Evolutionary conservation across 2,113 vertebrate species (phyloP), one percentile per base, ranked within the genome.

Genomic region (Oreotrochilus melanogaster): DNA sequence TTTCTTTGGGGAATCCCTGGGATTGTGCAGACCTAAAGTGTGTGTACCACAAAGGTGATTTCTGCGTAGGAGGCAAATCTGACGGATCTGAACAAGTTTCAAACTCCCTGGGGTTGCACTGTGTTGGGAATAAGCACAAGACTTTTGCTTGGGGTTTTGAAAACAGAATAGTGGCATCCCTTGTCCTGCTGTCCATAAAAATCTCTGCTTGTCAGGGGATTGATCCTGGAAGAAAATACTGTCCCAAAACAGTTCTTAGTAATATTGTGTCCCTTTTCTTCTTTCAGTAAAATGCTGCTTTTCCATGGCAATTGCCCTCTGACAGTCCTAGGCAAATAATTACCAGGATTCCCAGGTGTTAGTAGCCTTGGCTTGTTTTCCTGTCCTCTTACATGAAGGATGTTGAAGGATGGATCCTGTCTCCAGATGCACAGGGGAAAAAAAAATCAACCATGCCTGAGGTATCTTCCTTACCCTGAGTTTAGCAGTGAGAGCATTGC

Each of bases 341-440:
- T 30, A 57, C 60, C 5, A 2, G 0, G 3, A 61, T n/a, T 51
- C 8, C 10, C 5, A 4, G 21, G 28, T 50, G 17, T 42, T 50
- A 33, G 11, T 37, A 65, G 22, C 30, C 23, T 11, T 48, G 60
- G 6, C 4, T 27, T 51, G 33, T 30, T 42, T 39, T 78, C 57
- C n/a, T 35, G 28, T 47, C 31, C 10, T 25, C 42, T 71, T 64
- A 5, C 39, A 39, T 39, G 39, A 39, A 39, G 39, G 39, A 39
- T 28, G 18, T 47, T 74, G 83, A 73, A 71, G n/a, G 42, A 18
- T 35, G 39, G 51, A 56, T 85, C 17, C 14, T 33, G 15, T 72
- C 30, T 39, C 28, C 15, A 43, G 5, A 33, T 7, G 23, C 0
- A 1, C 62, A 53, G 37, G 18, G 37, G n/a, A 53, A 50, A 37